phyloP scores from a whole-genome alignment of 2,113 vertebrate genomes.

The Rhinolophus sinicus region DNA sequence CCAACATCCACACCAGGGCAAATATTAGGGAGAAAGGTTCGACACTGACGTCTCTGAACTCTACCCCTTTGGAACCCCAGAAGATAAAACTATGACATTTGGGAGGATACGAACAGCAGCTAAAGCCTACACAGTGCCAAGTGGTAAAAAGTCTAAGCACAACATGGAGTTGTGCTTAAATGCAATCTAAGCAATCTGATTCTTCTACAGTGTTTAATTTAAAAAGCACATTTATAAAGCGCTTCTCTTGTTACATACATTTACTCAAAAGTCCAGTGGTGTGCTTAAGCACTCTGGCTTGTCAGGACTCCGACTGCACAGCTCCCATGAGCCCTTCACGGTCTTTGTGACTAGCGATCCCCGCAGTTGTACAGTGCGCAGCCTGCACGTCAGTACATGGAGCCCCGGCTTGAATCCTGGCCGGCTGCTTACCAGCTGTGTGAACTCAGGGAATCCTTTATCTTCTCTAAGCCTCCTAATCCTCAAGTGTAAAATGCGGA shows the following conservation, averaged over 20 bases:
- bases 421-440: not conserved
- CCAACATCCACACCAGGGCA: not conserved
- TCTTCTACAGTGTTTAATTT: slow-evolving; percentile 12
- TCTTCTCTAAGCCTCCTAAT: not conserved
- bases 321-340: not conserved
- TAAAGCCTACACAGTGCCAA: not conserved
- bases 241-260: not conserved
- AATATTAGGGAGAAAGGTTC: not conserved
- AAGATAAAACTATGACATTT: slow-evolving; percentile 34
- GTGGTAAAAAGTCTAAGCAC: not conserved
- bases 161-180: not conserved
- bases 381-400: not conserved
- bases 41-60: not conserved
- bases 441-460: not conserved
- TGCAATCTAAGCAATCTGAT: not conserved
- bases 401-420: not conserved
- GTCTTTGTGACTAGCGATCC: not conserved
- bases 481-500: not conserved
- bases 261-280: not conserved
- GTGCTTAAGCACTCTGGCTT: not conserved
- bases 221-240: not conserved
- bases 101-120: not conserved
- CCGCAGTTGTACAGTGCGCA: not conserved
- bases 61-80: not conserved
- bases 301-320: not conserved